Base-by-base conservation (phyloP, 2,797 vertebrate genomes). In the Channallabes apus region DNA sequence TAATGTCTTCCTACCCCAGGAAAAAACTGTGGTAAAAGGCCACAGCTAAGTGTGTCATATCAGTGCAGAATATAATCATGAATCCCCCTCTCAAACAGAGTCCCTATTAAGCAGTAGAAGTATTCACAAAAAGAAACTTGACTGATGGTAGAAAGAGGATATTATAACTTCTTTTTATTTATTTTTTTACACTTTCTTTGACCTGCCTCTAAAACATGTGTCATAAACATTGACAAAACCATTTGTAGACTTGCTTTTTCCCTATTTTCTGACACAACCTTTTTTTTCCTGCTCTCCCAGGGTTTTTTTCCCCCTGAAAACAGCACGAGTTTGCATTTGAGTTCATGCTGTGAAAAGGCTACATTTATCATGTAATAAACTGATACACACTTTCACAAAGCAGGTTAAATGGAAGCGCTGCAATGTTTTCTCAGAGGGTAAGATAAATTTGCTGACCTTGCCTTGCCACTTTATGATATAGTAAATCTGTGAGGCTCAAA, bases 301-400 rank as follows among this genome's bases (percentile, higher is more conserved):
- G 75, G 14, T 76, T 67, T 58, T 29, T 81, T 62, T n/a, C 73
- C 58, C 65, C 72, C 38, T 38, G 68, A 89, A 90, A 89, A 89
- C 90, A 91, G 82, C 88, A 86, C 71, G 68, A 87, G 90, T 92
- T 93, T 92, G 92, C 91, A 91, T 89, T 91, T 78, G 88, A 92
- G 91, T 89, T 90, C 85, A 41, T 88, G 88, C 88, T 90, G 87
- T 91, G 93, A 94, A 91, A 92, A 90, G 87, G 88, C 88, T 76
- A 90, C 94, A 95, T 95, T 94, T 87, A 94, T 95, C 93, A 94
- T 92, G 87, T 90, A 91, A 93, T 92, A 89, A 92, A 92, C 88
- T 90, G 92, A 94, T 91, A 91, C 87, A 91, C 89, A 88, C 88
- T 87, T 89, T 88, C 90, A 90, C 89, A 90, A 93, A 90, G 90